Evolutionary conservation across 2,113 vertebrate genomes (phyloP), one percentile per base, ranked within the genome.

Genomic region (Varanus salvator): DNA sequence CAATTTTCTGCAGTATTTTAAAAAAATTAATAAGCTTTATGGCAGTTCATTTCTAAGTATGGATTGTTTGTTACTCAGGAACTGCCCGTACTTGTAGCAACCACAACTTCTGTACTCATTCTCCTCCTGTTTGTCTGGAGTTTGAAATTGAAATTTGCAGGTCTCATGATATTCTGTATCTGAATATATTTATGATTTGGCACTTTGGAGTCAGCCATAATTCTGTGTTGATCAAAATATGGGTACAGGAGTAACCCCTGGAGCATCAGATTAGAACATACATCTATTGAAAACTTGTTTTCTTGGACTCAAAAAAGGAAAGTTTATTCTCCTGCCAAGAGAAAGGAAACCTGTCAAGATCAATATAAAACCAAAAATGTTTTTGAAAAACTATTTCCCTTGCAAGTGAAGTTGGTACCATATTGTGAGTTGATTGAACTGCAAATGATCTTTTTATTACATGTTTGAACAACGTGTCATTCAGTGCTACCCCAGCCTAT

Each of bases 301-400:
- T 93, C 90, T 85, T 75, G 93, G 93, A 71, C 76, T 86, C 12
- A 77, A 86, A 71, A 44, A 77, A 60, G 72, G 83, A 76, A 91
- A 92, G 68, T 38, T 92, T 90, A 88, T 89, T 38, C 29, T 66
- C 85, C 84, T 93, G 95, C 92, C 93, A 91, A 95, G 92, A 25
- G 21, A 78, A 66, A 78, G 60, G 57, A 92, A 91, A 93, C 11
- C 38, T 90, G 91, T 86, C 50, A 85, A 85, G 71, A 0, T 95
- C 90, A 93, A 72, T 87, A 78, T 12, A 75, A 69, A 93, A 91
- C 92, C 91, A 82, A 75, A 87, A 90, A 85, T 86, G 86, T 92
- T 29, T 44, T 84, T 69, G 90, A 90, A 92, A 81, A 31, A 74
- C 84, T 54, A 29, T 89, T 78, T 57, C 12, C n/a, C 27, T 83